These are phyloP conservation scores for Hoplostethus mediterraneus DNA, from an alignment of 2,797 vertebrate genomes.

Conservation along the genomic window DNA sequence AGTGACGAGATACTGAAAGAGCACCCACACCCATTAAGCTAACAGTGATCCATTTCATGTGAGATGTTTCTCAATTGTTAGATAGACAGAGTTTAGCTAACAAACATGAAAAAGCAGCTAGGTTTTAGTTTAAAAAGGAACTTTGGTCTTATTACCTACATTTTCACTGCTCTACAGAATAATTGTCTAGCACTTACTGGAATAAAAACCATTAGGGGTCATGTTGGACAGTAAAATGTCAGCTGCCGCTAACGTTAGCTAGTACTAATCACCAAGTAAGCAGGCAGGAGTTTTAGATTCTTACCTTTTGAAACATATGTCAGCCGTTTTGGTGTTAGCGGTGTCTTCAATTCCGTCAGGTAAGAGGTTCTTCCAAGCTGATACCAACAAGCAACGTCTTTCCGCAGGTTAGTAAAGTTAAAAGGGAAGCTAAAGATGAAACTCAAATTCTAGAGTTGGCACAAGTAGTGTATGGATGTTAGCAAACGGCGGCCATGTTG, in stretches of 20 bases:
- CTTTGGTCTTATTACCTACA: too few species aligned
- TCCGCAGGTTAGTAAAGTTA: neutral
- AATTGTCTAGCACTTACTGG: too few species aligned
- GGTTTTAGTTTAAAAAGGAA: too few species aligned
- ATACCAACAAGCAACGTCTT: neutral
- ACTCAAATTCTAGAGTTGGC: neutral
- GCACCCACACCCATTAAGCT: too few species aligned
- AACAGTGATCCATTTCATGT: too few species aligned
- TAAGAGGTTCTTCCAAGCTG: neutral
- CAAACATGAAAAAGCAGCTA: too few species aligned
- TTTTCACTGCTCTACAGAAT: too few species aligned
- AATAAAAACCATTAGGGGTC: too few species aligned
- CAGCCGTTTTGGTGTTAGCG: neutral
- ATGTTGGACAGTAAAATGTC: neutral
- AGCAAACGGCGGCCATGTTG: constrained; percentile 62
- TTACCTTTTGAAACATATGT: neutral
- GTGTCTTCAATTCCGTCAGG: neutral
- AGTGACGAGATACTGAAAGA: too few species aligned
- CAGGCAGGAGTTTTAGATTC: neutral
- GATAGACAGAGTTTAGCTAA: too few species aligned
- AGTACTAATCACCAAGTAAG: neutral
- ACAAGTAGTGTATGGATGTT: neutral
- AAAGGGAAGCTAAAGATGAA: neutral
- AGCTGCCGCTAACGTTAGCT: neutral
- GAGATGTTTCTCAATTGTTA: too few species aligned